These are phyloP conservation scores for Sipunculus nudus DNA, from an alignment of 2,888 invertebrate genomes.

Conservation along the genomic window DNA sequence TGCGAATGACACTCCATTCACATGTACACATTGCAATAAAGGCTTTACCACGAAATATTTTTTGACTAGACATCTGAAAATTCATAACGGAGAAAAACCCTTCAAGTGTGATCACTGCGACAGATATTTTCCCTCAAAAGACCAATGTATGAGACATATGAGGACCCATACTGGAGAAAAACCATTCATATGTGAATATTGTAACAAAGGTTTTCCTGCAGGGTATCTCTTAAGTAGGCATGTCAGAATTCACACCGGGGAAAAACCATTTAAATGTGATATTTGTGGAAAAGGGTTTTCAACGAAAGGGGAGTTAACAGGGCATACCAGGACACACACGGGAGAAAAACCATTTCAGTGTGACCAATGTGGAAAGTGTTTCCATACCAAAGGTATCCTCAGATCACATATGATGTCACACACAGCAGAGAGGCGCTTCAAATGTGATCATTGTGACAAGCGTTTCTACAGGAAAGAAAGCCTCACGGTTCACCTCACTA, in stretches of 20 bases:
- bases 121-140: not conserved
- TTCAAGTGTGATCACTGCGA: not conserved
- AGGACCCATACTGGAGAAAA: conserved; percentile 2
- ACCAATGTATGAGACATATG: not conserved
- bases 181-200: too few relatives aligned
- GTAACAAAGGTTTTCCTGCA: not conserved
- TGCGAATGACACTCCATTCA: not conserved
- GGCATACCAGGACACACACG: conserved; percentile 6
- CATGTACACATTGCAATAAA: not conserved
- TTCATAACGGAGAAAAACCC: not conserved
- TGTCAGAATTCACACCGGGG: not conserved
- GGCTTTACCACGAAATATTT: too few relatives aligned
- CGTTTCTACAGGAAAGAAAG: too few relatives aligned
- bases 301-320: not conserved
- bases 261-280: conserved; percentile 1
- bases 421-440: conserved; percentile 9
- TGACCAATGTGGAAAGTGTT: conserved; percentile 5
- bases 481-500: too few relatives aligned
- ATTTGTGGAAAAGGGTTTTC: conserved; percentile 1
- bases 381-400: not conserved
- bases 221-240: not conserved
- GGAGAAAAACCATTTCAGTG: conserved; percentile 4
- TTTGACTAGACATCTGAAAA: not conserved
- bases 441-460: too few relatives aligned
- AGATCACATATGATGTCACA: not conserved